A percentile compares a stretch with the other conserved stretches of the same genome.
phyloP scores from a whole-genome alignment of 2,888 invertebrate genomes.

The Drosophila acutilabella region DNA sequence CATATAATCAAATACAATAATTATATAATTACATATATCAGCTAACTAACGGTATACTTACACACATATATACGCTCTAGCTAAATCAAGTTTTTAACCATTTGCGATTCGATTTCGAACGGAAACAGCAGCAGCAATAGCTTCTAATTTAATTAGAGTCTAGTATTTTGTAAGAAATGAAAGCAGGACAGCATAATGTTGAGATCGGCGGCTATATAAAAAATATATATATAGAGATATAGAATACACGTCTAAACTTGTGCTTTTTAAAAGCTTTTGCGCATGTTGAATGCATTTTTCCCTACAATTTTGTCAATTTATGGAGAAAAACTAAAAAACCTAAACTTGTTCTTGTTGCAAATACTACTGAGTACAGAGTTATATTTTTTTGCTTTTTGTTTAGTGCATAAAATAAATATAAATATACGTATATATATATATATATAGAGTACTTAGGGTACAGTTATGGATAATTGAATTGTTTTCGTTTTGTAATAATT shows the following conservation, averaged over 20 bases:
- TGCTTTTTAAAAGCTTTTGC: constrained; percentile 63
- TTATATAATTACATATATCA: constrained; percentile 23
- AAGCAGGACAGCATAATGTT: constrained; percentile 18
- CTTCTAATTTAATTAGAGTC: constrained; percentile 62
- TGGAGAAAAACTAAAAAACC: constrained; percentile 1
- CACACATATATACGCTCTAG: constrained; percentile 33
- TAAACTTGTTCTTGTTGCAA: constrained; percentile 52
- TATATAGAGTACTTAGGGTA: constrained; percentile 31
- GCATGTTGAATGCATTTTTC: constrained; percentile 41
- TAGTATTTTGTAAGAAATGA: constrained; percentile 43
- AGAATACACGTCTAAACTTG: constrained; percentile 18
- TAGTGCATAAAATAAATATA: constrained; percentile 29
- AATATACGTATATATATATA: constrained; percentile 9
- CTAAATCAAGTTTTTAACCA: constrained; percentile 40
- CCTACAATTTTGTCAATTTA: constrained; percentile 77
- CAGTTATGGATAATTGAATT: constrained; percentile 34
- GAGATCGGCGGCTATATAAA: constrained; percentile 29
- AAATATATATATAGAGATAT: constrained; percentile 16
- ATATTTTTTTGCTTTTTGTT: constrained; percentile 27
- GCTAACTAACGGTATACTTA: constrained; percentile 37
- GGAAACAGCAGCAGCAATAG: constrained; percentile 46
- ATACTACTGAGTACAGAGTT: constrained; percentile 22
- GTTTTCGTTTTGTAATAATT: constrained; percentile 51
- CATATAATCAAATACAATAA: constrained; percentile 27
- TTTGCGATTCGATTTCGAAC: constrained; percentile 17